Evolutionary conservation across 2,797 vertebrate species (phyloP), one percentile per base, ranked within the genome.

Genomic region (Chelmon rostratus): DNA sequence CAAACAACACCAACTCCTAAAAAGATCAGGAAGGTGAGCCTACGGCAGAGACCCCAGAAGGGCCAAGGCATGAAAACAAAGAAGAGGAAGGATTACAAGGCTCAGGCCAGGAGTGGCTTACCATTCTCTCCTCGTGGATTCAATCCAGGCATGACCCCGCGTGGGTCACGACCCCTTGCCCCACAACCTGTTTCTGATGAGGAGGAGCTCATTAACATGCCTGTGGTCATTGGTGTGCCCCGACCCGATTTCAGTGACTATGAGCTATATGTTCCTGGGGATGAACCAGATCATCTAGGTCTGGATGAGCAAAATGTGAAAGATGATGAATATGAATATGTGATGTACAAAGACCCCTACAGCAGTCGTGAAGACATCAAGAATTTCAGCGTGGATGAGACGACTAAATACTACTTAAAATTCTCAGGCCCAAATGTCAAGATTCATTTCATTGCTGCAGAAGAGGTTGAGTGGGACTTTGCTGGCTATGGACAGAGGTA

Each of bases 401-500:
- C 95, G 58, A 94, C 93, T 19, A 95, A 95, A 18, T 94, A 95
- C 82, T 95, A 96, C 74, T 83, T 98, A 53, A 95, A 96, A 50
- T 91, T 93, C 68, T 79, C 85, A 25, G 94, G 86, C 11, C 92
- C 94, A 8, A 96, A 96, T 2, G 83, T 88, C 61, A 97, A 90
- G 78, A 93, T 84, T 4, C 99, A 99, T 68, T 99, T 96, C 75
- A 97, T 99, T 33, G 95, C 98, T 50, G 97, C 97, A 65, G 93
- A 97, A 84, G 98, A 99, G 83, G 92, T 97, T 69, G 91, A 92
- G 68, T 99, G 98, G 98, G 97, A 96, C 94, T 99, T 99, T 23
- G 88, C 82, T 44, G 95, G 96, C 84, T 95, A 95, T 19, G 96
- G 96, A 67, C 92, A 91, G 33, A 94, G 78, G 95, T 96, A 84